A percentile compares a stretch with the other conserved stretches of the same genome.
Conservation (phyloP, 2,797 vertebrate species). For the Lagodon rhomboides region DNA sequence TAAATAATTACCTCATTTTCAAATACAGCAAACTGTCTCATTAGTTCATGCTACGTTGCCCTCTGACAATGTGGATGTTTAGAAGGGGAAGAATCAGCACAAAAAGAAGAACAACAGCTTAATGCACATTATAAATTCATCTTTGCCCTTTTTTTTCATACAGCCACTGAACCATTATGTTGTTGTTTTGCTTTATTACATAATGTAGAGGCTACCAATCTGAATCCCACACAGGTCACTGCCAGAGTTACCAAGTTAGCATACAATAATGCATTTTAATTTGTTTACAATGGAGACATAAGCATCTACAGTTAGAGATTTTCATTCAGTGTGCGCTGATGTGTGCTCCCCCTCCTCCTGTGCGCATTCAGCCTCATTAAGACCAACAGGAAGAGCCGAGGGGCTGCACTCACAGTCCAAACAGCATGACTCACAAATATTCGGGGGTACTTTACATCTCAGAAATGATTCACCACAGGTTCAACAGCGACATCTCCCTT, state of each 20-base stretch:
- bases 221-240: constrained; percentile 36
- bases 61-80: not conserved
- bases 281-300: constrained; percentile 33
- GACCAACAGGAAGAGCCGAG: constrained; percentile 42
- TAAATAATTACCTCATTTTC: not conserved
- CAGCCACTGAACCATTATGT: constrained; percentile 10
- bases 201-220: not conserved
- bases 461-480: constrained; percentile 30
- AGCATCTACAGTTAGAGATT: constrained; percentile 17
- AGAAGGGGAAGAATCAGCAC: not conserved
- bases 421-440: constrained; percentile 60
- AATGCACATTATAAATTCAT: not conserved
- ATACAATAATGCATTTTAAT: constrained; percentile 39
- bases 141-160: not conserved
- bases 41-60: not conserved
- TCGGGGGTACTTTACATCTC: constrained; percentile 41
- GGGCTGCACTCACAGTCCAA: constrained; percentile 48
- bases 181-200: constrained; percentile 32
- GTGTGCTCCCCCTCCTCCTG: constrained; percentile 25
- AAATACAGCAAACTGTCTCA: not conserved
- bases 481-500: constrained; percentile 24
- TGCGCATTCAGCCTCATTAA: constrained; percentile 43
- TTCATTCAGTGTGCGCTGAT: constrained; percentile 23
- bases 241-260: constrained; percentile 10
- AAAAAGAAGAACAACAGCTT: not conserved